Conservation (phyloP, 2,888 invertebrate genomes). For the Platycheirus rosarum region DNA sequence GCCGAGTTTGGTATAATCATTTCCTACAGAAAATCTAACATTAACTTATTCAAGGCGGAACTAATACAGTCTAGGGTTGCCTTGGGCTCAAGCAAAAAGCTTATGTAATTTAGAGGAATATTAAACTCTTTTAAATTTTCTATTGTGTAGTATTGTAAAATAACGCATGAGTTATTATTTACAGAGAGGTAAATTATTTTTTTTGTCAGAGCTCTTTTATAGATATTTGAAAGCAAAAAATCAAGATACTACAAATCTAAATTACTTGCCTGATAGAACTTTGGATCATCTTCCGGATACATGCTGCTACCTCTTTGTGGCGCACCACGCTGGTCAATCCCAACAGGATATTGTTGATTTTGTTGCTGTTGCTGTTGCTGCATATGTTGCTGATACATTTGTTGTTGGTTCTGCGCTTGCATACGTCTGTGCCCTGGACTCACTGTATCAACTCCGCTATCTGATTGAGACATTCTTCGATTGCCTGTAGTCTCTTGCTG, state of each 20-base stretch:
- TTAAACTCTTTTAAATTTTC: too few relatives aligned
- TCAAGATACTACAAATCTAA: neutral
- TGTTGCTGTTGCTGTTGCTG: slow-evolving; percentile 77
- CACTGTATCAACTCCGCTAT: slow-evolving; percentile 83
- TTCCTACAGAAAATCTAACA: too few relatives aligned
- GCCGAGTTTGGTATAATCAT: too few relatives aligned
- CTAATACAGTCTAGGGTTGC: too few relatives aligned
- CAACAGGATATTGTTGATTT: slow-evolving; percentile 77
- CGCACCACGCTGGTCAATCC: slow-evolving; percentile 44
- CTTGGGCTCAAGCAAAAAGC: too few relatives aligned
- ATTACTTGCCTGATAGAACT: slow-evolving; percentile 83
- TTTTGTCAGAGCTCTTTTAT: too few relatives aligned
- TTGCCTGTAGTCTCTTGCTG: slow-evolving; percentile 88
- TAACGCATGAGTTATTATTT: too few relatives aligned
- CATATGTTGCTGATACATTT: slow-evolving; percentile 81
- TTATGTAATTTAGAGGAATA: too few relatives aligned
- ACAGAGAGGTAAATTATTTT: too few relatives aligned
- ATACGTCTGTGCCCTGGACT: slow-evolving; percentile 80
- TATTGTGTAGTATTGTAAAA: too few relatives aligned
- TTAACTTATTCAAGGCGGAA: too few relatives aligned
- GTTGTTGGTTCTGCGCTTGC: slow-evolving; percentile 82
- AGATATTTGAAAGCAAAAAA: too few relatives aligned
- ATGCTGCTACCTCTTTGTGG: slow-evolving; percentile 79
- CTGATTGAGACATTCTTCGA: slow-evolving; percentile 84
- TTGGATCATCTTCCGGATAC: slow-evolving; percentile 87